Evolutionary conservation across 2,888 invertebrate species (phyloP), one percentile per base, ranked within the genome.

Genomic region (Caenorhabditis japonica): DNA sequence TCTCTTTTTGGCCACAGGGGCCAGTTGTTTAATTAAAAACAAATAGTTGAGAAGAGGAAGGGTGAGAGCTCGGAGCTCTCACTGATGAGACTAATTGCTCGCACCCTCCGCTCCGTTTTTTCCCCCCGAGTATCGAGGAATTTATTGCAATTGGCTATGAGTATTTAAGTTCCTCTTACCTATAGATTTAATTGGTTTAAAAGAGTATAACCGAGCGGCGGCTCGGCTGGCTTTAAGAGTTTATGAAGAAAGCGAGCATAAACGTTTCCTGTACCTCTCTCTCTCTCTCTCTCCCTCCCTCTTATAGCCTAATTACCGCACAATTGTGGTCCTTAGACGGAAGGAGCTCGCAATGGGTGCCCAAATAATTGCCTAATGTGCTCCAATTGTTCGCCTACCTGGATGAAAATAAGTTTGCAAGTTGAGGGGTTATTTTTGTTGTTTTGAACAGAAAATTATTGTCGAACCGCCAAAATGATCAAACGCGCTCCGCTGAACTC

Each of bases 81-180:
- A 23, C 59, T 62, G 64, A 64, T 64, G 64, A 64, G 64, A 64
- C 64, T 64, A 64, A 64, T 64, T 64, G 62, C 53, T 51, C 33
- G 19, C 39, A 41, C 49, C n/a, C 43, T 19, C 36, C 46, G 36
- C 33, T 17, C 12, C 36, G 15, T 4, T 13, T 15, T 33, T 27
- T 43, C 21, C 21, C 21, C 34, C 21, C 25, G 27, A 17, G 12
- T 25, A n/a, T 25, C 23, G 13, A 47, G 27, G 47, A 13, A 13
- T 3, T 43, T 21, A 10, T 43, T 12, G 23, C 23, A n/a, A n/a
- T n/a, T n/a, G n/a, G n/a, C n/a, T n/a, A n/a, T n/a, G n/a, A n/a
- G n/a, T n/a, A n/a, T n/a, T n/a, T n/a, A n/a, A n/a, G n/a, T n/a
- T n/a, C n/a, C 23, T 38, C 21, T 39, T 38, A 38, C 52, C 38